Percentiles rank a stretch among this genome's conserved stretches.
Conservation (phyloP, 2,888 invertebrate genomes). For the Mythimna vitellina region DNA sequence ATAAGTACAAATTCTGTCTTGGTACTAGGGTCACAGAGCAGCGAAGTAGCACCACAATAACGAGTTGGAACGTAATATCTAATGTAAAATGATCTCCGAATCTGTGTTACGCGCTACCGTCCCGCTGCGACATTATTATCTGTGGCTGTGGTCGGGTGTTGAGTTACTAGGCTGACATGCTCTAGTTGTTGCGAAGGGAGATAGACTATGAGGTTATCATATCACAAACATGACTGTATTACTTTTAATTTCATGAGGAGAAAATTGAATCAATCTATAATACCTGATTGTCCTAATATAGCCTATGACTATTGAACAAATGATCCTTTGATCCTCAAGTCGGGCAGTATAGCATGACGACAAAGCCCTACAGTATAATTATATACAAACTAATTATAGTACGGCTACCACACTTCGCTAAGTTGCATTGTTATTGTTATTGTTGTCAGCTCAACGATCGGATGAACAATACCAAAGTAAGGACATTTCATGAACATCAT, state of each 20-base stretch:
- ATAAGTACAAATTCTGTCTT: neutral
- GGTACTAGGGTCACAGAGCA: slow-evolving; percentile 26
- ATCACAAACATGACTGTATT: neutral
- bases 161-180: slow-evolving; percentile 35
- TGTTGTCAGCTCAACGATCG: no score
- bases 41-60: slow-evolving; percentile 6
- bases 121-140: slow-evolving; percentile 12
- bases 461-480: no score
- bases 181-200: slow-evolving; percentile 23
- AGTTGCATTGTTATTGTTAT: no score
- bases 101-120: slow-evolving; percentile 39
- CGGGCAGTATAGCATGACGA: no score
- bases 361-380: no score
- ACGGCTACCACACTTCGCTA: no score
- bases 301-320: no score
- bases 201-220: slow-evolving; percentile 8
- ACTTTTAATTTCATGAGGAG: slow-evolving; percentile 13
- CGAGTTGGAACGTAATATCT: slow-evolving; percentile 43
- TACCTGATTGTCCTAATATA: no score
- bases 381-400: no score
- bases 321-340: no score
- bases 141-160: slow-evolving; percentile 12
- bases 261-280: neutral
- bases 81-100: slow-evolving; percentile 42
- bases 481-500: no score